Evolutionary conservation across 2,888 invertebrate species (phyloP).

Genomic region (Fragum whitleyi): DNA sequence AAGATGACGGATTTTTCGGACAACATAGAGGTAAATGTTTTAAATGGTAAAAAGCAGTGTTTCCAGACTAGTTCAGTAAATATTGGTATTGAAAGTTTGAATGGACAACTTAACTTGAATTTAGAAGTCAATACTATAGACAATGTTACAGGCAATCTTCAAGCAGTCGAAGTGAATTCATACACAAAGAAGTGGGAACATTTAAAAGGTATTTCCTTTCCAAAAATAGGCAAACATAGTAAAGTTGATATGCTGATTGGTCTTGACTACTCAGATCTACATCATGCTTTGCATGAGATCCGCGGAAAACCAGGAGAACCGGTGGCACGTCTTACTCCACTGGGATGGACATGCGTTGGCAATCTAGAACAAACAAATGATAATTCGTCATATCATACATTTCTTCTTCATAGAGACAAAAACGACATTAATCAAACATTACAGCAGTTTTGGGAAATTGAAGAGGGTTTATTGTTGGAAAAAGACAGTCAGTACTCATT

Average conservation of each 20-base stretch:
- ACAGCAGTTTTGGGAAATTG: constrained; percentile 44
- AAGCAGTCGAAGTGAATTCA: constrained; percentile 38
- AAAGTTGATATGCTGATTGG: constrained; percentile 47
- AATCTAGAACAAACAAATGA: not conserved
- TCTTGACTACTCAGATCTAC: constrained; percentile 42
- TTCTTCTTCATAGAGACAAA: not conserved
- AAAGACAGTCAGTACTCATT: not conserved
- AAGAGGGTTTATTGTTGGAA: not conserved
- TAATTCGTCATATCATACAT: not conserved
- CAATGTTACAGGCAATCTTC: constrained; percentile 38
- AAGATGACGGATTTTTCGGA: too few relatives aligned
- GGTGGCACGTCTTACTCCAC: constrained; percentile 44
- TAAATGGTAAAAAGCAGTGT: constrained; percentile 43
- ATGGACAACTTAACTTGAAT: not conserved
- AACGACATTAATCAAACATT: not conserved
- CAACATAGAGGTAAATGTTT: constrained; percentile 37
- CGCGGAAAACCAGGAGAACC: constrained; percentile 47
- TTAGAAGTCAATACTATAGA: constrained; percentile 35
- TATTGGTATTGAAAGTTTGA: constrained; percentile 26
- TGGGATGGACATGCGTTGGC: constrained; percentile 57
- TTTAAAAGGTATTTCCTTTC: constrained; percentile 30
- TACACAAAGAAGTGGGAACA: constrained; percentile 21
- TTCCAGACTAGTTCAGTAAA: constrained; percentile 37
- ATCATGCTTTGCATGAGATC: constrained; percentile 39
- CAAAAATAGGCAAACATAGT: constrained; percentile 5